These are phyloP conservation scores for Gastrophryne carolinensis DNA, from an alignment of 2,797 vertebrate genomes.

Conservation along the genomic window DNA sequence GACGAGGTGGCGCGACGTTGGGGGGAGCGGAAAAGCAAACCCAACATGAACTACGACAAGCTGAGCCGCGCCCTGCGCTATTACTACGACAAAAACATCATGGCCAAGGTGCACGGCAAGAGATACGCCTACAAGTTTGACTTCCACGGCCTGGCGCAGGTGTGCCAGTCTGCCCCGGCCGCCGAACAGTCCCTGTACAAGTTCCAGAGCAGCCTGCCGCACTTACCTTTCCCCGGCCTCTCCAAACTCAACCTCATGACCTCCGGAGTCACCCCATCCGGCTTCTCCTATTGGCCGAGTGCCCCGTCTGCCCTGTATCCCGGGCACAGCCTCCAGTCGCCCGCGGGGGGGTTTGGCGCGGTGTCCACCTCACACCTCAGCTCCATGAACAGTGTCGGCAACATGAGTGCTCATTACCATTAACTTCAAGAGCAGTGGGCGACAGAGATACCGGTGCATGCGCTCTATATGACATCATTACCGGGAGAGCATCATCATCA, in stretches of 20 bases:
- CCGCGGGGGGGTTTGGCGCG: constrained; percentile 75
- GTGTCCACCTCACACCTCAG: constrained; percentile 79
- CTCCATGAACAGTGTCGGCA: constrained; percentile 82
- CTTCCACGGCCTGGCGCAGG: constrained; percentile 93
- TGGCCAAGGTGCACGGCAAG: constrained; percentile 98
- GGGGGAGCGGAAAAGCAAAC: constrained; percentile 96
- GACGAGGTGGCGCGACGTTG: constrained; percentile 95
- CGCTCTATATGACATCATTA: too few species aligned
- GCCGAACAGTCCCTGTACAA: constrained; percentile 89
- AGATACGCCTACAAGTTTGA: constrained; percentile 97
- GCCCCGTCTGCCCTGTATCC: constrained; percentile 81
- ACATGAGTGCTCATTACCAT: constrained; percentile 88
- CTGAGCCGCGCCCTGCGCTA: constrained; percentile 95
- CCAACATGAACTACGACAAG: constrained; percentile 99
- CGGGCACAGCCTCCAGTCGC: constrained; percentile 82
- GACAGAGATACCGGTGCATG: too few species aligned
- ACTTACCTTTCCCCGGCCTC: constrained; percentile 89
- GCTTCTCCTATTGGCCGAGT: constrained; percentile 95
- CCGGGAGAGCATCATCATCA: too few species aligned
- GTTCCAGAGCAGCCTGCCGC: constrained; percentile 89
- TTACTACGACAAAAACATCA: constrained; percentile 99
- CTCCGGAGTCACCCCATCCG: constrained; percentile 81
- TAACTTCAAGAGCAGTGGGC: constrained; percentile 68
- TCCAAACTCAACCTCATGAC: constrained; percentile 95
- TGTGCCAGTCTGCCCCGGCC: constrained; percentile 84